phyloP scores from a whole-genome alignment of 2,888 invertebrate genomes.

The Branchellion lobata region DNA sequence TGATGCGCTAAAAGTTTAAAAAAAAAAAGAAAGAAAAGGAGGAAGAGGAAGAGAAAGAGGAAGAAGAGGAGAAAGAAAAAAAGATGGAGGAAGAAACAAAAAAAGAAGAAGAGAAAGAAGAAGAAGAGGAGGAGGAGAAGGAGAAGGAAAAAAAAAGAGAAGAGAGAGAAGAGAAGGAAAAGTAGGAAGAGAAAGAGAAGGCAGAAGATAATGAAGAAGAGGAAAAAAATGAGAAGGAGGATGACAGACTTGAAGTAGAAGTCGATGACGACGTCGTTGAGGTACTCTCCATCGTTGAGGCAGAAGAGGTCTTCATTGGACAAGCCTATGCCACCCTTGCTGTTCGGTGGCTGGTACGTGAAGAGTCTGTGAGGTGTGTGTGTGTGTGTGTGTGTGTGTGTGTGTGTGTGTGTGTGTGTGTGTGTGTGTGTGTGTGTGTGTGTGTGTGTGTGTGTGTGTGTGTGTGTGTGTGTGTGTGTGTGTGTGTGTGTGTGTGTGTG shows the following conservation, averaged over 20 bases:
- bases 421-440: background rate
- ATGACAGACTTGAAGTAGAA: constrained; percentile 79
- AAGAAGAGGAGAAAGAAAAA: no score
- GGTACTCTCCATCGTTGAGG: constrained; percentile 85
- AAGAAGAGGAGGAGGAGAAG: background rate
- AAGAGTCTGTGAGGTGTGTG: constrained; percentile 46
- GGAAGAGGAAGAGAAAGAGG: no score
- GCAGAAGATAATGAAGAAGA: constrained; percentile 70
- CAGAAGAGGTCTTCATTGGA: constrained; percentile 91
- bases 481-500: no score
- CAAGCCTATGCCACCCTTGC: constrained; percentile 82
- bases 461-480: no score
- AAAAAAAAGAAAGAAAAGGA: no score
- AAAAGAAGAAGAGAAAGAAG: background rate
- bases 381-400: background rate
- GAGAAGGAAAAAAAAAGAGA: background rate
- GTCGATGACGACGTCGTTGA: constrained; percentile 96
- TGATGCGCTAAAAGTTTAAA: no score
- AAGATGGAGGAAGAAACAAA: no score
- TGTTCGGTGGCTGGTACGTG: constrained; percentile 75
- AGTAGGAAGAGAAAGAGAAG: background rate
- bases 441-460: no score
- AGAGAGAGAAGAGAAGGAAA: background rate
- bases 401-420: background rate
- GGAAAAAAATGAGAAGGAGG: background rate